phyloP scores from a whole-genome alignment of 2,888 invertebrate species.

The Fragum whitleyi region DNA sequence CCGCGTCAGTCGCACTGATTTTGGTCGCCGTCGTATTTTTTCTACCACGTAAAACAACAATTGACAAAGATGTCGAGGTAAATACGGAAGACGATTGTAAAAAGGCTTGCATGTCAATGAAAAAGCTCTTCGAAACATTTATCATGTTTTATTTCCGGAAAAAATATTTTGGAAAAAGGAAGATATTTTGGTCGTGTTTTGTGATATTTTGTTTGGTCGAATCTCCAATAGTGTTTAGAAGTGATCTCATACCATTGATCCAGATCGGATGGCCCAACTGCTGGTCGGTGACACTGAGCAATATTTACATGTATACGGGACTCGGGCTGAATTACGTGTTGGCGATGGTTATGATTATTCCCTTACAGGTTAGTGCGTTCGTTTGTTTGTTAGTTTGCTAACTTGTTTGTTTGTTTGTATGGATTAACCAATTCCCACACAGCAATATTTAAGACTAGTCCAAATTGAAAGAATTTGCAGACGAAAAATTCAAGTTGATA shows the following conservation, averaged over 20 bases:
- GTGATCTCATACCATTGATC: slow-evolving; percentile 24
- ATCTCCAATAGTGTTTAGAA: slow-evolving; percentile 28
- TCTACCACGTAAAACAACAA: neutral
- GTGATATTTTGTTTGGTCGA: slow-evolving; percentile 28
- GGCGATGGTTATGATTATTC: slow-evolving; percentile 24
- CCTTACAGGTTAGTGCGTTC: neutral
- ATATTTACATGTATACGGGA: slow-evolving; percentile 9
- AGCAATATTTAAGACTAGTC: too few relatives aligned
- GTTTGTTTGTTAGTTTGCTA: too few relatives aligned
- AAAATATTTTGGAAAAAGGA: slow-evolving; percentile 7
- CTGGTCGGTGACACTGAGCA: neutral
- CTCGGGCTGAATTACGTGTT: slow-evolving; percentile 16
- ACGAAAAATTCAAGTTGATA: too few relatives aligned
- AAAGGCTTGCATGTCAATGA: neutral
- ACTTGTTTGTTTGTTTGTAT: too few relatives aligned
- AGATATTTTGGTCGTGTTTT: slow-evolving; percentile 26
- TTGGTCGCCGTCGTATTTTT: neutral
- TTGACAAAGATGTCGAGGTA: neutral
- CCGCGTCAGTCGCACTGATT: neutral
- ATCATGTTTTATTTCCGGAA: slow-evolving; percentile 22
- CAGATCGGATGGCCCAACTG: slow-evolving; percentile 33
- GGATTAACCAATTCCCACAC: too few relatives aligned
- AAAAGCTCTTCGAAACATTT: neutral
- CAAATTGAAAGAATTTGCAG: too few relatives aligned
- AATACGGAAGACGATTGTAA: neutral